phyloP scores from a whole-genome alignment of 1,140 invertebrate genomes.

The Platorchestia sp. region DNA sequence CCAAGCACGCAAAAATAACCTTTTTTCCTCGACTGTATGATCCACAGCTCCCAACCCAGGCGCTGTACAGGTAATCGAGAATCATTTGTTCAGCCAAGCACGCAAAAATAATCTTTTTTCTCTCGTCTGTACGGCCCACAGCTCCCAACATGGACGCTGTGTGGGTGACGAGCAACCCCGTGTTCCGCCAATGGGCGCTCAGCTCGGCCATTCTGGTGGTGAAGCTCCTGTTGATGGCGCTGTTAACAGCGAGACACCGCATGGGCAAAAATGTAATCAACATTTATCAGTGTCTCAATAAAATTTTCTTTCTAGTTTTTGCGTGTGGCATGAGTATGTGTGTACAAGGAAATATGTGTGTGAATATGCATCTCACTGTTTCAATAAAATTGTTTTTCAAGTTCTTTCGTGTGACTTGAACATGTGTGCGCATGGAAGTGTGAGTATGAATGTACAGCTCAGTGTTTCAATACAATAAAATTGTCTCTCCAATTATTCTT shows the following conservation, averaged over 20 bases:
- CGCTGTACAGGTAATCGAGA: no score
- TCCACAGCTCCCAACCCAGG: no score
- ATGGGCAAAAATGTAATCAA: not conserved
- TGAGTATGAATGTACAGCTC: not conserved
- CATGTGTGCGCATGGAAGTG: not conserved
- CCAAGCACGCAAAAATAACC: no score
- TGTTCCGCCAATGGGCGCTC: slow-evolving; percentile 28
- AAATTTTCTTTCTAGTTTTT: not conserved
- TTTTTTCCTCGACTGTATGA: no score
- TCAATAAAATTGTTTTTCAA: no score
- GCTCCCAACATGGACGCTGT: not conserved
- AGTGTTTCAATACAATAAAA: no score
- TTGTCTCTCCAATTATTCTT: no score
- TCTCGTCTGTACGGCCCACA: no score
- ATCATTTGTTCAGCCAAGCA: no score
- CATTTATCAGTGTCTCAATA: not conserved
- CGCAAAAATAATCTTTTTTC: no score
- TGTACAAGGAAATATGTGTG: not conserved
- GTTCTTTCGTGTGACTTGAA: no score
- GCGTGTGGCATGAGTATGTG: not conserved
- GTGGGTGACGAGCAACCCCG: not conserved
- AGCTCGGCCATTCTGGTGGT: not conserved
- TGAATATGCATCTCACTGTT: not conserved
- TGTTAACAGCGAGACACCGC: not conserved
- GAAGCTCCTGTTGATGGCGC: not conserved